Conservation (phyloP, 2,113 vertebrate species). For the Apodemus sylvaticus region DNA sequence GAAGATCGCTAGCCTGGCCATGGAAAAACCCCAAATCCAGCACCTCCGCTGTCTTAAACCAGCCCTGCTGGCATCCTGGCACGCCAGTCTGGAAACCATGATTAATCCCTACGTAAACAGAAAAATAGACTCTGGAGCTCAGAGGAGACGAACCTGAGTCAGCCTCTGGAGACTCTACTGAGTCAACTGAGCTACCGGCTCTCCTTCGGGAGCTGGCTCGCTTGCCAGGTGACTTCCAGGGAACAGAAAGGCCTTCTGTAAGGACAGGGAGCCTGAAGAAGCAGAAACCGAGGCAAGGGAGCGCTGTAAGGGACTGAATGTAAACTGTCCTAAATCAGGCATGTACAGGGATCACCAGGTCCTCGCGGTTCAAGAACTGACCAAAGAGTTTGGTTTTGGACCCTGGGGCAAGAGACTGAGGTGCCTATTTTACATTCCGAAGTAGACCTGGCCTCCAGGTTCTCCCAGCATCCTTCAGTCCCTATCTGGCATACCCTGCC, state of each 20-base stretch:
- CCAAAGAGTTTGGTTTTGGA: not conserved
- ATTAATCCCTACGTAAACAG: conserved; percentile 74
- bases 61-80: conserved; percentile 34
- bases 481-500: too few relatives aligned
- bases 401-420: too few relatives aligned
- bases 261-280: not conserved
- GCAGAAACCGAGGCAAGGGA: not conserved
- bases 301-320: not conserved
- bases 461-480: too few relatives aligned
- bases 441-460: too few relatives aligned
- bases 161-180: conserved; percentile 44
- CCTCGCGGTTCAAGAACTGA: not conserved
- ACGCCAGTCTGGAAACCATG: conserved; percentile 71
- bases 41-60: conserved; percentile 34
- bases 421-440: too few relatives aligned
- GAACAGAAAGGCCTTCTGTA: conserved; percentile 45
- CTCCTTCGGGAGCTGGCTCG: not conserved
- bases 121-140: conserved; percentile 58
- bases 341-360: not conserved
- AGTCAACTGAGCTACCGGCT: not conserved
- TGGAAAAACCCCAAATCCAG: conserved; percentile 67
- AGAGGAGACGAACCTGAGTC: conserved; percentile 66
- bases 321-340: not conserved
- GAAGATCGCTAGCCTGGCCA: conserved; percentile 1
- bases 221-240: not conserved